These are phyloP conservation scores for Hipparchia sbordonii DNA, from an alignment of 2,888 invertebrate species.

Conservation along the genomic window DNA sequence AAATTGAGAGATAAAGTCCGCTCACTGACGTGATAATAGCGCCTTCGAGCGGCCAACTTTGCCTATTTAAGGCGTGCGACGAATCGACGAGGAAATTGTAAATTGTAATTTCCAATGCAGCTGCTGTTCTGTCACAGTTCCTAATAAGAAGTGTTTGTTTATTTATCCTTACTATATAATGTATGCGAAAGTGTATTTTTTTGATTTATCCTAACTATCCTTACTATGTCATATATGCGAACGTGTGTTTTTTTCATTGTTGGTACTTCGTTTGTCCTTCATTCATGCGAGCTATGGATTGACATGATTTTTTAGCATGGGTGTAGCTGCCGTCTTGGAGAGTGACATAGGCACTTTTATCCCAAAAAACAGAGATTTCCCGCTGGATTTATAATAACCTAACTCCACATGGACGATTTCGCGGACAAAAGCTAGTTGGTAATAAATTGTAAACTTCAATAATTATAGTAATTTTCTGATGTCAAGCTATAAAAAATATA, in stretches of 20 bases:
- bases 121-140: slow-evolving; percentile 4
- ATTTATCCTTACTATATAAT: background rate
- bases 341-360: no score
- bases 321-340: no score
- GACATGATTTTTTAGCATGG: no score
- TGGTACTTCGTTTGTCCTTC: no score
- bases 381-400: no score
- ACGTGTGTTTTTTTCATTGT: no score
- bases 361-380: no score
- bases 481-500: background rate
- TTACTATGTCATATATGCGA: no score
- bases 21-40: slow-evolving; percentile 71
- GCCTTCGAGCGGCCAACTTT: slow-evolving; percentile 53
- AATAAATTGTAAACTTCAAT: background rate
- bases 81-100: slow-evolving; percentile 46
- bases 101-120: slow-evolving; percentile 25
- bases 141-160: slow-evolving; percentile 27
- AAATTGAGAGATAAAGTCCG: slow-evolving; percentile 75
- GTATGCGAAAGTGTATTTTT: no score
- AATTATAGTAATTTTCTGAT: background rate
- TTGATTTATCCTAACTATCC: no score
- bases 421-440: background rate
- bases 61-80: slow-evolving; percentile 61
- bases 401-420: background rate
- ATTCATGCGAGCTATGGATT: no score